Percentiles rank a stretch among this genome's conserved stretches.
Conservation (phyloP, 2,888 invertebrate genomes). For the Mesorhabditis belari region DNA sequence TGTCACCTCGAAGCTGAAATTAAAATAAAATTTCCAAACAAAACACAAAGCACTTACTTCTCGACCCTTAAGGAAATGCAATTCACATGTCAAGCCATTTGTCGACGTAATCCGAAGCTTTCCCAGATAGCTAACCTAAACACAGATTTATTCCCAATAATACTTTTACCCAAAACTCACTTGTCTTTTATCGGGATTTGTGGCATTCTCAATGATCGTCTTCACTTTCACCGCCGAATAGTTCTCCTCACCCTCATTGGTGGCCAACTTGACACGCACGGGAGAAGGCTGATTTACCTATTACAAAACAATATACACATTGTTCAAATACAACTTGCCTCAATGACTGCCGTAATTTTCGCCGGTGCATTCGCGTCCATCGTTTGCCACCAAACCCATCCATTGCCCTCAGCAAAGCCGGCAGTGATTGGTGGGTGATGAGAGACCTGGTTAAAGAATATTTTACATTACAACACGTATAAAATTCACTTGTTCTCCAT, state of each 20-base stretch:
- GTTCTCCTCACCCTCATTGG: constrained; percentile 9
- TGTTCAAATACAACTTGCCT: too few species aligned
- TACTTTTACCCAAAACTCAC: constrained; percentile 1
- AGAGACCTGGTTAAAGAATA: constrained; percentile 57
- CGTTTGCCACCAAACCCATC: constrained; percentile 73
- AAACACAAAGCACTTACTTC: background rate
- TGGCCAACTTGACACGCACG: constrained; percentile 1
- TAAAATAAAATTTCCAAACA: background rate
- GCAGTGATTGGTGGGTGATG: constrained; percentile 93
- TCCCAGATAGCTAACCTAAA: background rate
- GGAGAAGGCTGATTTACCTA: background rate
- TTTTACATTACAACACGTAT: background rate
- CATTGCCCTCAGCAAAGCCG: constrained; percentile 85
- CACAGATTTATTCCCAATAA: background rate
- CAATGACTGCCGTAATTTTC: constrained; percentile 1
- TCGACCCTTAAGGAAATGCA: background rate
- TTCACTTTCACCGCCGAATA: constrained; percentile 14
- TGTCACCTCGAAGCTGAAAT: constrained; percentile 1
- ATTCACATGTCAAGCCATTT: background rate
- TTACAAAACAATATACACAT: too few species aligned
- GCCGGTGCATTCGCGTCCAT: background rate
- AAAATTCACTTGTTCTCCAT: constrained; percentile 77
- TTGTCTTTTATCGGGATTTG: constrained; percentile 6
- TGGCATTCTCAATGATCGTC: constrained; percentile 8
- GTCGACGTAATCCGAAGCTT: background rate